Evolutionary conservation across 2,797 vertebrate species (phyloP).

Genomic region (Pelobates cultripes): DNA sequence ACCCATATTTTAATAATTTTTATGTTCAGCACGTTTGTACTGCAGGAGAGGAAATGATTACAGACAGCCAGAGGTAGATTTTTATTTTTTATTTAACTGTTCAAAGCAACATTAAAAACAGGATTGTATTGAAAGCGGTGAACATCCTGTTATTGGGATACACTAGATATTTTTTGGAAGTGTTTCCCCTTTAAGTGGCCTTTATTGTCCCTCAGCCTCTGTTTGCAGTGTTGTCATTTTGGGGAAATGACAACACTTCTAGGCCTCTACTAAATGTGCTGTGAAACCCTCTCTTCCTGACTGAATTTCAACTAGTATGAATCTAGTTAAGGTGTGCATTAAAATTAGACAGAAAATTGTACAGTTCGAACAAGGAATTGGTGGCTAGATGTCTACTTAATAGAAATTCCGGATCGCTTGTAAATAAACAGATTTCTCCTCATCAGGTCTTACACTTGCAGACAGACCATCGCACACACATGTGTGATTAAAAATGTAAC

Average conservation of each 20-base stretch:
- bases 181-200: background rate
- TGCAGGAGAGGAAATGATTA: too few relatives aligned
- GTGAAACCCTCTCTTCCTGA: background rate
- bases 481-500: conserved; percentile 46
- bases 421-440: conserved; percentile 9
- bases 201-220: background rate
- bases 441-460: background rate
- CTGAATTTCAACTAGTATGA: background rate
- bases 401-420: background rate
- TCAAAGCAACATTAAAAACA: too few relatives aligned
- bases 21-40: too few relatives aligned
- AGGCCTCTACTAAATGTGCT: background rate
- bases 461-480: conserved; percentile 27
- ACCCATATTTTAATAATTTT: too few relatives aligned
- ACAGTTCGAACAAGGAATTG: background rate
- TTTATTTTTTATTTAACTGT: too few relatives aligned
- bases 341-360: background rate
- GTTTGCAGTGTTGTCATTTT: background rate
- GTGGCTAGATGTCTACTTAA: background rate
- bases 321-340: background rate
- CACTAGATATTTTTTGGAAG: too few relatives aligned
- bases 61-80: too few relatives aligned
- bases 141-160: too few relatives aligned
- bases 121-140: too few relatives aligned
- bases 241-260: background rate